Evolutionary conservation across 2,113 vertebrate species (phyloP).

Genomic region (Seriola quinqueradiata): DNA sequence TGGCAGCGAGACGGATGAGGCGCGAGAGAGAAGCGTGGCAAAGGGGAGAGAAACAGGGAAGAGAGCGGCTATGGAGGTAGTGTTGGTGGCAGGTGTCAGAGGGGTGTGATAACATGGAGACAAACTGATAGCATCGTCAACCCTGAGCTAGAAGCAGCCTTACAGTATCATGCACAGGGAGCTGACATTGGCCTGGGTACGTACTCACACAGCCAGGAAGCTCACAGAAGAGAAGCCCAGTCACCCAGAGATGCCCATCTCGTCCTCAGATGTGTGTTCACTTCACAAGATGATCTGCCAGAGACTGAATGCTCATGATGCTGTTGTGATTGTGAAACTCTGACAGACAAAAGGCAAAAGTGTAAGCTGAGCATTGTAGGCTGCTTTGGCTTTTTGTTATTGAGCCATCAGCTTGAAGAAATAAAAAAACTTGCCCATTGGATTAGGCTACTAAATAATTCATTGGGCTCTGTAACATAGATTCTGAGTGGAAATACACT

Average conservation of each 20-base stretch:
- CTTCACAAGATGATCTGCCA: slow-evolving; percentile 57
- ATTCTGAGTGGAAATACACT: slow-evolving; percentile 79
- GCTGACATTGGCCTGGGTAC: slow-evolving; percentile 50
- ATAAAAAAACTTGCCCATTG: slow-evolving; percentile 64
- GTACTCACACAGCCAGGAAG: slow-evolving; percentile 42
- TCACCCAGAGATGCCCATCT: slow-evolving; percentile 73
- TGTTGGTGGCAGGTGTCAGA: slow-evolving; percentile 82
- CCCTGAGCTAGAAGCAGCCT: slow-evolving; percentile 62
- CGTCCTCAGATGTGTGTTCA: slow-evolving; percentile 62
- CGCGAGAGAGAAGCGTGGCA: slow-evolving; percentile 63
- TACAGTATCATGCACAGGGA: slow-evolving; percentile 56
- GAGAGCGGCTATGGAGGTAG: slow-evolving; percentile 53
- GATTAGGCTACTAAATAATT: slow-evolving; percentile 83
- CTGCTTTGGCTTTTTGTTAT: slow-evolving; percentile 51
- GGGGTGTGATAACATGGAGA: slow-evolving; percentile 78
- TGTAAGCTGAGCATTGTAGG: slow-evolving; percentile 55
- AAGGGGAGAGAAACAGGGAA: slow-evolving; percentile 51
- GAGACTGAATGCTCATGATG: slow-evolving; percentile 48
- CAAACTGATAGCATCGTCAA: slow-evolving; percentile 76
- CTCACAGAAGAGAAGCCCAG: slow-evolving; percentile 60
- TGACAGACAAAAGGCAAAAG: slow-evolving; percentile 65
- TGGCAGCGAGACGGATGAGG: slow-evolving; percentile 84
- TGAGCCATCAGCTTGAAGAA: slow-evolving; percentile 61
- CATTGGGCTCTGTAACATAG: slow-evolving; percentile 76
- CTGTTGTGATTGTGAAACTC: slow-evolving; percentile 63